Percentiles rank a stretch among this genome's conserved stretches.
Evolutionary conservation across 2,113 vertebrate genomes (phyloP).

Genomic region (Lanius collurio): DNA sequence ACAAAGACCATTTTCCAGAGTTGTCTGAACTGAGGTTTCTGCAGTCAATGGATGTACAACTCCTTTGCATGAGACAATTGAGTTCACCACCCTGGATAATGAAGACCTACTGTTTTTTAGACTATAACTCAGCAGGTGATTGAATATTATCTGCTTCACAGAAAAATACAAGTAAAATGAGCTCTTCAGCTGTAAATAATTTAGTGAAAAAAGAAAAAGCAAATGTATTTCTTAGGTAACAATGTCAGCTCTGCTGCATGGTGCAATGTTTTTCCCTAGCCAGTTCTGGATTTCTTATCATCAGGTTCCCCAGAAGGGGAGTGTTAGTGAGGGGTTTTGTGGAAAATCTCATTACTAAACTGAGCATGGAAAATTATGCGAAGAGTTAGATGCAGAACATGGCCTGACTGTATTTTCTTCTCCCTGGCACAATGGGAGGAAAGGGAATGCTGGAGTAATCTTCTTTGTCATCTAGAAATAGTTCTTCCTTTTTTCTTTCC

Average conservation of each 20-base stretch:
- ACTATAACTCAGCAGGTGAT: slow-evolving; percentile 27
- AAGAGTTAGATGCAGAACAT: background rate
- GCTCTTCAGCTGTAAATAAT: slow-evolving; percentile 44
- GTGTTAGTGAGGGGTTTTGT: background rate
- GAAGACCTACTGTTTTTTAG: slow-evolving; percentile 23
- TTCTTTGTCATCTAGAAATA: background rate
- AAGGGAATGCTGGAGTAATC: background rate
- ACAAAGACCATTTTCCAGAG: slow-evolving; percentile 33
- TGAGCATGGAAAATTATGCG: background rate
- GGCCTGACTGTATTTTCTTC: background rate
- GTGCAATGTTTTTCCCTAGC: background rate
- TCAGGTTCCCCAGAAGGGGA: background rate
- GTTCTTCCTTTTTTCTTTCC: background rate
- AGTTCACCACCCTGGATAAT: slow-evolving; percentile 40
- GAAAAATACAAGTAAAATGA: slow-evolving; percentile 42
- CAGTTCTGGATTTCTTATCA: background rate
- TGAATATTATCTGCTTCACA: slow-evolving; percentile 38
- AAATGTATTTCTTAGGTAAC: background rate
- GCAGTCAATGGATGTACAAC: slow-evolving; percentile 5
- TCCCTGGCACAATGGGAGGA: background rate
- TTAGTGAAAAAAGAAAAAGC: background rate
- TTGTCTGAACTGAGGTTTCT: background rate
- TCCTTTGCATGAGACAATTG: slow-evolving; percentile 11
- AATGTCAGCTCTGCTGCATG: background rate
- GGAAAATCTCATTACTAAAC: background rate